Evolutionary conservation across 2,888 invertebrate genomes (phyloP).

Genomic region (Cryptocephalus moraei): DNA sequence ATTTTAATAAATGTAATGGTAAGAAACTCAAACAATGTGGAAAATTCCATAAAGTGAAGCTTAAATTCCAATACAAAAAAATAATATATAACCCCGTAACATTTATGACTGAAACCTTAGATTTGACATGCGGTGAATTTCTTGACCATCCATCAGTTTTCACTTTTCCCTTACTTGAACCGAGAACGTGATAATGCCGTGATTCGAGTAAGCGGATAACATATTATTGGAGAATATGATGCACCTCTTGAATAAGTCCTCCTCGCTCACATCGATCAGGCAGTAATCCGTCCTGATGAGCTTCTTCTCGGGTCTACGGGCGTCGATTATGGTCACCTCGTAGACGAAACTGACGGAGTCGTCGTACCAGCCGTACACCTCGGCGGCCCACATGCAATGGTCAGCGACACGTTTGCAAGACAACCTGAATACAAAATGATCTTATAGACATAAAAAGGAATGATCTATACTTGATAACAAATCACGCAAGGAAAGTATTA

Average conservation of each 20-base stretch:
- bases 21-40: too few species aligned
- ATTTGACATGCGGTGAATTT: too few species aligned
- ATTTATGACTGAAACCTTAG: too few species aligned
- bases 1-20: too few species aligned
- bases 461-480: too few species aligned
- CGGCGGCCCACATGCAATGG: slow-evolving; percentile 27
- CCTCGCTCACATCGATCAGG: slow-evolving; percentile 22
- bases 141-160: background rate
- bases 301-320: slow-evolving; percentile 23
- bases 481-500: too few species aligned
- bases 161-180: slow-evolving; percentile 17
- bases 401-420: slow-evolving; percentile 23
- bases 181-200: slow-evolving; percentile 20
- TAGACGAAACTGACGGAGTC: slow-evolving; percentile 23
- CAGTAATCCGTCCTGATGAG: slow-evolving; percentile 27
- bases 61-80: too few species aligned
- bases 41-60: too few species aligned
- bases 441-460: too few species aligned
- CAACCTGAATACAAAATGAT: slow-evolving; percentile 20
- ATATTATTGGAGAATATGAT: slow-evolving; percentile 25
- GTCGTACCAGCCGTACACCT: slow-evolving; percentile 21
- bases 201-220: slow-evolving; percentile 22
- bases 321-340: slow-evolving; percentile 25
- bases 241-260: slow-evolving; percentile 26
- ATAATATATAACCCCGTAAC: too few species aligned